A percentile compares a stretch with the other conserved stretches of the same genome.
Evolutionary conservation across 2,797 vertebrate species (phyloP).

Genomic region (Lacerta agilis): DNA sequence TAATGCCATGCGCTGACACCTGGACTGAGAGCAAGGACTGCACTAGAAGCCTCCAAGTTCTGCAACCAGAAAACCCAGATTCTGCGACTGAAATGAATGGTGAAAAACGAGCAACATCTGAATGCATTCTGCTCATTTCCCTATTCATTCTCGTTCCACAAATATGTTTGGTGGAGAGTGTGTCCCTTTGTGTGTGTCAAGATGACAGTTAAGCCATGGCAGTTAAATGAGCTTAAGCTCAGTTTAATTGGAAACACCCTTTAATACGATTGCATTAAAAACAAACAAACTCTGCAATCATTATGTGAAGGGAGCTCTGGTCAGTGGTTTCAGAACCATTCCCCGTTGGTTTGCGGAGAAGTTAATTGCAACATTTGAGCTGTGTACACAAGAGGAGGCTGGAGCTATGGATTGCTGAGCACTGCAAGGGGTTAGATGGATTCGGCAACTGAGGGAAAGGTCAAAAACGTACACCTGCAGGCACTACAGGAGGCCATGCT

Average conservation of each 20-base stretch:
- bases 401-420: neutral
- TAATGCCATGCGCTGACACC: no score
- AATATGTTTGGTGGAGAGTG: neutral
- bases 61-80: neutral
- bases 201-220: neutral
- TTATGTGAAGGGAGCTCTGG: neutral
- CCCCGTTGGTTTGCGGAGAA: neutral
- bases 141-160: neutral
- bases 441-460: neutral
- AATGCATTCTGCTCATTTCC: neutral
- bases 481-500: neutral
- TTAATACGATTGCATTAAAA: neutral
- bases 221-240: neutral
- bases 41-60: neutral
- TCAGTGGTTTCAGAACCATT: neutral
- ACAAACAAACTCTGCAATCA: neutral
- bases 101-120: neutral
- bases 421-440: neutral
- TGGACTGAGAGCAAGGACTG: neutral
- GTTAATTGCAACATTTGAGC: constrained; percentile 25
- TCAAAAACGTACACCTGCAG: constrained; percentile 6
- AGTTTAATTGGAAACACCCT: no score
- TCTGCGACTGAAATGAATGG: neutral
- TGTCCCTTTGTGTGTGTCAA: neutral
- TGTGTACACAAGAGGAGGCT: neutral